Percentiles rank a stretch among this genome's conserved stretches.
Evolutionary conservation across 1,140 invertebrate genomes (phyloP).

Genomic region (Drosophila bipectinata): DNA sequence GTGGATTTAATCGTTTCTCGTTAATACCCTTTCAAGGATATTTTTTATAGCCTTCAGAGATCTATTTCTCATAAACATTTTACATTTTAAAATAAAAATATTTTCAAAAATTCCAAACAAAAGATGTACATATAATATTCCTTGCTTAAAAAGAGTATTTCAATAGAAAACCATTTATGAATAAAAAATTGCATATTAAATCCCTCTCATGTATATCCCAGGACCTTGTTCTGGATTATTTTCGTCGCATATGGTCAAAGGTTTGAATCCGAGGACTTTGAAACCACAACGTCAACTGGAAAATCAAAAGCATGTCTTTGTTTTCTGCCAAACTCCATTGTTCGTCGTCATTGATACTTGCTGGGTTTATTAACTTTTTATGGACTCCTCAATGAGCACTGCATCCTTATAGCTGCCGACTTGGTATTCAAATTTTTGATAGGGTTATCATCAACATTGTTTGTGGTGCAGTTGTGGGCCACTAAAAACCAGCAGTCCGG

Average conservation of each 20-base stretch:
- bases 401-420: conserved; percentile 44
- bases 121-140: background rate
- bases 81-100: background rate
- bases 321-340: conserved; percentile 54
- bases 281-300: conserved; percentile 65
- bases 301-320: conserved; percentile 72
- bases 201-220: conserved; percentile 8
- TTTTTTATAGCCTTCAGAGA: background rate
- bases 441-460: conserved; percentile 66
- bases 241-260: conserved; percentile 77
- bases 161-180: conserved; percentile 5
- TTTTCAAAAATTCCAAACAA: background rate
- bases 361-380: conserved; percentile 74
- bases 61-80: no score
- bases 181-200: conserved; percentile 4
- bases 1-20: conserved; percentile 34
- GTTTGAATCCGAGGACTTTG: conserved; percentile 53
- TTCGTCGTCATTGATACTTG: conserved; percentile 51
- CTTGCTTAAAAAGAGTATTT: background rate
- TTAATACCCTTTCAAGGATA: conserved; percentile 21
- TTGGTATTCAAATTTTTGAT: conserved; percentile 54
- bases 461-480: conserved; percentile 19
- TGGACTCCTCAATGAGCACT: conserved; percentile 54
- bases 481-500: conserved; percentile 22
- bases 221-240: conserved; percentile 18